Conservation (phyloP, 2,888 invertebrate genomes). For the Rambutsinella grinnellia region DNA sequence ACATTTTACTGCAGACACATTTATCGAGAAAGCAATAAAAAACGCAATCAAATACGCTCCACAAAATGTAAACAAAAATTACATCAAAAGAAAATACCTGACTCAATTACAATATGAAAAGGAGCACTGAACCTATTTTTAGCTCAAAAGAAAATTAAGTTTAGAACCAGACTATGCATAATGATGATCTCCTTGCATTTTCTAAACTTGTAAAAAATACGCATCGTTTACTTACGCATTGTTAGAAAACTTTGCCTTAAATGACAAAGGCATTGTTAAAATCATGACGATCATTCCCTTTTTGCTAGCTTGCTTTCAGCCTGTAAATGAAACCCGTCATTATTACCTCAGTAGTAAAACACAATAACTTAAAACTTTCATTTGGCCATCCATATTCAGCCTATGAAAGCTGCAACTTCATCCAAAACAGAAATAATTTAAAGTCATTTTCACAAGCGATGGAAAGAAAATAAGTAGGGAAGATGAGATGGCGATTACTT, state of each 20-base stretch:
- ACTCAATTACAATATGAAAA: background rate
- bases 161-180: background rate
- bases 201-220: background rate
- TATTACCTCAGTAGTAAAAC: background rate
- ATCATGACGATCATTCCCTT: background rate
- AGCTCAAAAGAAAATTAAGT: background rate
- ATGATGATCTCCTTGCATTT: background rate
- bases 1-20: background rate
- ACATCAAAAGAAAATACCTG: background rate
- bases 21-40: background rate
- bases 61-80: background rate
- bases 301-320: background rate
- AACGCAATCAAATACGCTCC: background rate
- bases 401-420: background rate
- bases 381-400: background rate
- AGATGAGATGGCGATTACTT: constrained; percentile 10
- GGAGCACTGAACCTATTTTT: background rate
- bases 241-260: background rate
- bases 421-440: background rate
- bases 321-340: background rate
- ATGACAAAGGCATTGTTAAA: background rate
- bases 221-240: background rate
- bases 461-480: constrained; percentile 10
- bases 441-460: background rate
- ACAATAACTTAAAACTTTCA: background rate